Base-by-base conservation (phyloP, 1,140 invertebrate genomes). In the Berghia stephanieae region DNA sequence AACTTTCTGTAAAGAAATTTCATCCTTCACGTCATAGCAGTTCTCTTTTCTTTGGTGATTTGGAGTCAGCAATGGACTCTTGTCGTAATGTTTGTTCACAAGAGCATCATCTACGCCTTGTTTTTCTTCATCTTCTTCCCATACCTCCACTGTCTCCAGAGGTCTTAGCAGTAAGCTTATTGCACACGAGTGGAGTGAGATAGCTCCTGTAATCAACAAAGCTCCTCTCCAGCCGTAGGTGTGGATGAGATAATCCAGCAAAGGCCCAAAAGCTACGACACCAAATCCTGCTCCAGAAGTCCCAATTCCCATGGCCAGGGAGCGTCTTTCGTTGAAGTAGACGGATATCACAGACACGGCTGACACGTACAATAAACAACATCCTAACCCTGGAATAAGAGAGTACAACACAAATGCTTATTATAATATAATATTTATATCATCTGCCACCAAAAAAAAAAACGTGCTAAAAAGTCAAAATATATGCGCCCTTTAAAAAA, bases 261-360 rank as follows among this genome's bases (percentile, higher is more conserved):
- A 43, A 3, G 70, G 79, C 3, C 75, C 74, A 46, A 80, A 38
- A n/a, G 67, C 57, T n/a, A 80, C 43, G 31, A 52, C 52, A 21
- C 79, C 79, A 24, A 67, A 71, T 21, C 79, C 75, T 24, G 74
- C 40, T 38, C 79, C 79, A n/a, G 74, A 75, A n/a, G 69, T 60
- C 36, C 63, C 71, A 34, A 80, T 43, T 1, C 67, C 69, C 38
- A 75, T 67, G 42, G 79, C 79, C 27, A 80, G 16, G 18, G 72
- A 74, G 21, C 79, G 70, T n/a, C 46, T 77, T 18, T 46, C 27
- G 24, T 38, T 70, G 79, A 80, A 80, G 44, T 80, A 80, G 43
- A 69, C 55, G 21, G 63, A 63, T 2, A 69, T 31, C 67, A 77
- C 27, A 24, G 67, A 46, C 4, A 77, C 38, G 2, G 67, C 42